These are phyloP conservation scores for Anorthoa munda DNA, from an alignment of 2,888 invertebrate species.

Conservation along the genomic window DNA sequence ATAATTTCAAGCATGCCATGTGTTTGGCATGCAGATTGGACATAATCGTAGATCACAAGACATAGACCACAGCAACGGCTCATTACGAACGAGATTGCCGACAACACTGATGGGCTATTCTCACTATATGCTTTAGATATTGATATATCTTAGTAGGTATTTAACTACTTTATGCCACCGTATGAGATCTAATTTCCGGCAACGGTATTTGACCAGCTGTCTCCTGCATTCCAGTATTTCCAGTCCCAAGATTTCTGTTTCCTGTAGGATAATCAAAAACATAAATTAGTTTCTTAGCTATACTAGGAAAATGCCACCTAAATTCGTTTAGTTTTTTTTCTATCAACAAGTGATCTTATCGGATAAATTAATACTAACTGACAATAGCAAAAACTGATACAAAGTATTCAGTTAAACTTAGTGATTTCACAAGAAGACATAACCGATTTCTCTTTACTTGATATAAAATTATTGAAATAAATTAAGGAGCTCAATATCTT, in stretches of 20 bases:
- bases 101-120: conserved; percentile 64
- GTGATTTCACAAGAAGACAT: neutral
- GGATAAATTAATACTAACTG: neutral
- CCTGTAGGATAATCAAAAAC: neutral
- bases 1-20: conserved; percentile 43
- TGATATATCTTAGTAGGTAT: neutral
- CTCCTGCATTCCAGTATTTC: neutral
- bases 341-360: conserved; percentile 23
- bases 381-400: conserved; percentile 10
- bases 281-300: neutral
- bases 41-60: conserved; percentile 72
- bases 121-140: neutral
- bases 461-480: too few relatives aligned
- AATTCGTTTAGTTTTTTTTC: conserved; percentile 8
- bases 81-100: conserved; percentile 74
- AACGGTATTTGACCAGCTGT: neutral
- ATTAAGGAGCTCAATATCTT: too few relatives aligned
- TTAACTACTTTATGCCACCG: too few relatives aligned
- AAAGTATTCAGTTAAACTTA: neutral
- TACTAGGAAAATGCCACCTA: neutral
- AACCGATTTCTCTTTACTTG: too few relatives aligned
- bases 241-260: neutral
- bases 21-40: conserved; percentile 70
- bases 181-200: too few relatives aligned
- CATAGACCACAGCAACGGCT: conserved; percentile 76